These are phyloP conservation scores for Geococcyx californianus DNA, from an alignment of 2,113 vertebrate genomes.

Conservation along the genomic window DNA sequence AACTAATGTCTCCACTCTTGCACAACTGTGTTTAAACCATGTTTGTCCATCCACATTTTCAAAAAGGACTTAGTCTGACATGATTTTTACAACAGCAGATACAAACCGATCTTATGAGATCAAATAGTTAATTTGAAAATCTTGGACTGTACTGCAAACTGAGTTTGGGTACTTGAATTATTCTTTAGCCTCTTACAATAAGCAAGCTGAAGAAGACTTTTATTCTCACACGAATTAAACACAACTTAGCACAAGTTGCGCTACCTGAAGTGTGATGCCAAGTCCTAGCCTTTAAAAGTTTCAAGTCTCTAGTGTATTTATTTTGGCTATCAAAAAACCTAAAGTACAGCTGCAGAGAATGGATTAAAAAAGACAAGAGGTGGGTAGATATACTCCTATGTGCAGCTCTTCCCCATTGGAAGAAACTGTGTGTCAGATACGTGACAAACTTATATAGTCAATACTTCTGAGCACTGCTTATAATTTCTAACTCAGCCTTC, in stretches of 20 bases:
- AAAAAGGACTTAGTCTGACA: not conserved
- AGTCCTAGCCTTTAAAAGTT: not conserved
- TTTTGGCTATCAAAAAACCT: not conserved
- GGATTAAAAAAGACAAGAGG: not conserved
- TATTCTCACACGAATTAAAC: not conserved
- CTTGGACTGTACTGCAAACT: not conserved
- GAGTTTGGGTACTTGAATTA: not conserved
- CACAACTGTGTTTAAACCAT: not conserved
- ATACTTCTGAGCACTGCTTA: not conserved
- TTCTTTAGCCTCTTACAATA: not conserved
- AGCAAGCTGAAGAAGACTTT: not conserved
- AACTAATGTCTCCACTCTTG: not conserved
- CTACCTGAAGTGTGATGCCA: not conserved
- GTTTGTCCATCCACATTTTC: not conserved
- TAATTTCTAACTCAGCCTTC: not conserved
- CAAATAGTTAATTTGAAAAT: not conserved
- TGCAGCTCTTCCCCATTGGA: not conserved
- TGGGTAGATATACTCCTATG: not conserved
- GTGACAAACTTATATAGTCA: fast-evolving
- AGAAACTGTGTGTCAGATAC: not conserved
- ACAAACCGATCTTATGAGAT: not conserved
- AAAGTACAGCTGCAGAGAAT: not conserved
- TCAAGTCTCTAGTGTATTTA: not conserved
- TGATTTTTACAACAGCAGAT: not conserved
- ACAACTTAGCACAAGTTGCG: not conserved